Evolutionary conservation across 2,888 invertebrate genomes (phyloP), one percentile per base, ranked within the genome.

Genomic region (Leptinotarsa rubiginosa): DNA sequence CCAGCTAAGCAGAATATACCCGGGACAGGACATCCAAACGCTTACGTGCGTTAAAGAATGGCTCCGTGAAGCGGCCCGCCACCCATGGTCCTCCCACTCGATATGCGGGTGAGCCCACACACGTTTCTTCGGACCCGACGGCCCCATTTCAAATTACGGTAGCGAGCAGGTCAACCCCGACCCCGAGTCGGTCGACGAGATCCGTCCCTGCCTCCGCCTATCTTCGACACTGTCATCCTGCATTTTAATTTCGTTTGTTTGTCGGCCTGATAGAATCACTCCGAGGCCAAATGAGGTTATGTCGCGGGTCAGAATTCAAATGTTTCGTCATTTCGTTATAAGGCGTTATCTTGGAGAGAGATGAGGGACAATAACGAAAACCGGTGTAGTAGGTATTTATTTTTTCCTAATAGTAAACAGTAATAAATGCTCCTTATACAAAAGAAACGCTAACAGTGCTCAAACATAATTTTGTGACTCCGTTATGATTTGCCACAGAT

Each of bases 81-180:
- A 72, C 72, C 72, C 72, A 72, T 68, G 67, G 64, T 62, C 67
- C 72, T 62, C 72, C 72, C 67, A 72, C 72, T 62, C 31, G 67
- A 67, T 72, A 72, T 72, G 67, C 72, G 67, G 72, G 72, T 62
- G 59, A 72, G 72, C 72, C 72, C 72, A 72, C 72, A 72, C 72
- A 68, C 72, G 68, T 62, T 67, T n/a, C 15, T 67, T 66, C 65
- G 52, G 70, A 65, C 65, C 70, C 67, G 59, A 66, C 62, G 62
- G 62, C 62, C 59, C 62, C 62, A 62, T 62, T 56, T 72, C 62
- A 50, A 59, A 72, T 72, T 72, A 72, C 72, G 62, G 67, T 70
- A 65, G 70, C 70, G 49, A 52, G n/a, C 70, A 65, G 70, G 70
- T 70, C 70, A 65, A 70, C 64, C 70, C 49, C 59, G 72, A 62